A percentile compares a stretch with the other conserved stretches of the same genome.
phyloP scores from a whole-genome alignment of 2,113 vertebrate species.

The Eonycteris spelaea region DNA sequence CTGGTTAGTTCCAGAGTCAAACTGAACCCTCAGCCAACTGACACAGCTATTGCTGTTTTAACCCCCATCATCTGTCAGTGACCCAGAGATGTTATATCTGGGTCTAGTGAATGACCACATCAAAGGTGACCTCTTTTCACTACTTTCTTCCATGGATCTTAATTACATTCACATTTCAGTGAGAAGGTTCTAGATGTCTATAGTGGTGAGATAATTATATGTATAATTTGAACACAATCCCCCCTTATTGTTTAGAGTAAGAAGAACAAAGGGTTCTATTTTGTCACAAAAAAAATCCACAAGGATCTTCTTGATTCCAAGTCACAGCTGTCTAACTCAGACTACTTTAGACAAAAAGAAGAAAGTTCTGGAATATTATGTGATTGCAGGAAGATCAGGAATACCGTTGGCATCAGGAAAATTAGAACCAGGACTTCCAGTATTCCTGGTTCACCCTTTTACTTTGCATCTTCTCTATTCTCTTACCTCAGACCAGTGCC shows the following conservation, averaged over 20 bases:
- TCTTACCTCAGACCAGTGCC: neutral
- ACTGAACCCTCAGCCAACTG: neutral
- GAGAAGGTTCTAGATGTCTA: neutral
- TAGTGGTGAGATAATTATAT: neutral
- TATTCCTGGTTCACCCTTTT: neutral
- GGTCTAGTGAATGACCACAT: neutral
- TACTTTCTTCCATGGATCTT: neutral
- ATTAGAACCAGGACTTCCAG: neutral
- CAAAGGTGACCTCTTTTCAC: neutral
- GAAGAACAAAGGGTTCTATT: neutral
- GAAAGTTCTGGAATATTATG: neutral
- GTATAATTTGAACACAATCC: neutral
- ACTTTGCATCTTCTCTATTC: neutral
- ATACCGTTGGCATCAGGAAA: neutral
- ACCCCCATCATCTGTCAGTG: neutral
- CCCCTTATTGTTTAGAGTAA: neutral
- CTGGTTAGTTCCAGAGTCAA: neutral
- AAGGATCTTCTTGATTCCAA: neutral
- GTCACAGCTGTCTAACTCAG: neutral
- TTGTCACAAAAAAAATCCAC: neutral
- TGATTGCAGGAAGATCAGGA: neutral
- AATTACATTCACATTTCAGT: neutral
- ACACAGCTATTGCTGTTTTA: neutral
- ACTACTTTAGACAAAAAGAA: neutral
- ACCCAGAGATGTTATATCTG: neutral